These are phyloP conservation scores for Eumaeus atala DNA, from an alignment of 1,140 invertebrate species.

Conservation along the genomic window DNA sequence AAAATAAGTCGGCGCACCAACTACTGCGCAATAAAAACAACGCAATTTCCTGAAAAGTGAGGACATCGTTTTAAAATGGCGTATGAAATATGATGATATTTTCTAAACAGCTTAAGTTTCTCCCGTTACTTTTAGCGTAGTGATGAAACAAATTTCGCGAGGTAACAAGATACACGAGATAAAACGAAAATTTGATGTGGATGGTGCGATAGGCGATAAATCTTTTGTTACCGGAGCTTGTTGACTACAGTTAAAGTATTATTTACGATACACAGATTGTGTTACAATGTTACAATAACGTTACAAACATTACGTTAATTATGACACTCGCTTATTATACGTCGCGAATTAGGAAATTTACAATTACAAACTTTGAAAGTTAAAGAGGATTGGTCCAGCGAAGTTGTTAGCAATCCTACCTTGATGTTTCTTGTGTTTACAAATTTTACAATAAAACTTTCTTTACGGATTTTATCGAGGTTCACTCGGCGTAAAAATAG, in stretches of 20 bases:
- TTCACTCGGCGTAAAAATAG: no score
- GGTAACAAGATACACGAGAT: slow-evolving; percentile 1
- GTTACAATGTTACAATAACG: background rate
- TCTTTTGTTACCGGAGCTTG: background rate
- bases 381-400: no score
- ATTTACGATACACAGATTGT: slow-evolving; percentile 3
- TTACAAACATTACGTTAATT: slow-evolving; percentile 6
- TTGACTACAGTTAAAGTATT: background rate
- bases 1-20: no score
- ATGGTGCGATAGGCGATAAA: background rate
- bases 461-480: no score
- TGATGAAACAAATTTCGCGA: slow-evolving; percentile 5
- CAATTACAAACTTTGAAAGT: no score
- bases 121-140: background rate
- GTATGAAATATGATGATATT: background rate
- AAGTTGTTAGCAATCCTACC: no score
- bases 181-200: slow-evolving; percentile 1
- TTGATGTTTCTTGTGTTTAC: no score
- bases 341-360: no score
- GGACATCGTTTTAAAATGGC: no score
- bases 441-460: no score
- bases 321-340: background rate
- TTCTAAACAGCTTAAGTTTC: background rate
- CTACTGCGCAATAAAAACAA: no score
- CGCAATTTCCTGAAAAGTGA: no score